Percentiles rank a stretch among this genome's conserved stretches.
Conservation (phyloP, 2,113 vertebrate genomes). For the Chamaea fasciata region DNA sequence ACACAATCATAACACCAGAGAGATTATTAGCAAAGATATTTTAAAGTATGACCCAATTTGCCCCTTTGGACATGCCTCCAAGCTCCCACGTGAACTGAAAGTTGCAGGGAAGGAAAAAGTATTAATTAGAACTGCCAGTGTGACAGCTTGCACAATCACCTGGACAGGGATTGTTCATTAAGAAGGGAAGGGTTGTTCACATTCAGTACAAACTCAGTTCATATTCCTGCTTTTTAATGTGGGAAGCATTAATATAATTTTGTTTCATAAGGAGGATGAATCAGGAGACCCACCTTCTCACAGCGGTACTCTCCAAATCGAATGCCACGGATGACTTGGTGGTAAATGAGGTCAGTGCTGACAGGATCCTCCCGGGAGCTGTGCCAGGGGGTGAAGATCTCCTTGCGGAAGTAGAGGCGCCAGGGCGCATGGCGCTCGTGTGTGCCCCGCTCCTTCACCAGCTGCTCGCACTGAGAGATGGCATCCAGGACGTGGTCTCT, state of each 20-base stretch:
- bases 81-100: neutral
- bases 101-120: neutral
- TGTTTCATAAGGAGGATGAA: neutral
- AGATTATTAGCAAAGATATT: neutral
- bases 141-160: neutral
- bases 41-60: neutral
- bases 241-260: neutral
- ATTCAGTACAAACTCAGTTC: neutral
- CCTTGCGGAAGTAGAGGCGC: conserved; percentile 92
- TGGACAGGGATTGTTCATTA: neutral
- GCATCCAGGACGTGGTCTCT: conserved; percentile 90
- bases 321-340: conserved; percentile 85
- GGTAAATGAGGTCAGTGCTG: conserved; percentile 93
- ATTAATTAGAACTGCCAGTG: neutral
- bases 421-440: conserved; percentile 88
- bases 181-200: neutral
- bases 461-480: conserved; percentile 93
- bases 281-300: conserved; percentile 75
- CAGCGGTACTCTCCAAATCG: conserved; percentile 86
- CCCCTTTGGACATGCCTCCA: neutral
- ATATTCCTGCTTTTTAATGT: neutral
- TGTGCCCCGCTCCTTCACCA: conserved; percentile 78
- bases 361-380: conserved; percentile 78
- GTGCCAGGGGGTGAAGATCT: conserved; percentile 96
- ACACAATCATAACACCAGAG: neutral